A percentile compares a stretch with the other conserved stretches of the same genome.
These are phyloP conservation scores for Heliocidaris tuberculata DNA, from an alignment of 35 echinoderm and acorn worm genomes.

Conservation along the genomic window DNA sequence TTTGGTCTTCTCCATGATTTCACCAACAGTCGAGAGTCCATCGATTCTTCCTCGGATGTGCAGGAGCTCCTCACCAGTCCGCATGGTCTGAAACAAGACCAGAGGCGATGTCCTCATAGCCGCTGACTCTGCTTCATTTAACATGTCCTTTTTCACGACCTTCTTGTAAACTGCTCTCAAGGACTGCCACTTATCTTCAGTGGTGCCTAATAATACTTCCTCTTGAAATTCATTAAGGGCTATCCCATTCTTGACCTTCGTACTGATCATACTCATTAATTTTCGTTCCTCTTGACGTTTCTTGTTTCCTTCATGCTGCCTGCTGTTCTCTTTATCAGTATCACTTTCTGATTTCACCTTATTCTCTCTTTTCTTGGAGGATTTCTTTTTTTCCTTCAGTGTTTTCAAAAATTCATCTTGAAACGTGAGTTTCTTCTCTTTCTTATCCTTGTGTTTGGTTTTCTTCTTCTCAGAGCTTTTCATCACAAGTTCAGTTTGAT, in stretches of 20 bases:
- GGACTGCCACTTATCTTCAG: background rate
- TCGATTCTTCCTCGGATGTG: slow-evolving; percentile 1
- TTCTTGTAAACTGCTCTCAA: slow-evolving; percentile 23
- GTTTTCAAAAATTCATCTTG: slow-evolving; percentile 3
- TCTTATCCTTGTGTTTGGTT: background rate
- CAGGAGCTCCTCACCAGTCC: background rate
- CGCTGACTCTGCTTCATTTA: background rate
- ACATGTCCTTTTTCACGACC: background rate
- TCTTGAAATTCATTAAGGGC: background rate
- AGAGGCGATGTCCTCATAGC: slow-evolving; percentile 10
- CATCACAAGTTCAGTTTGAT: background rate
- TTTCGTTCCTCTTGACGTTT: background rate
- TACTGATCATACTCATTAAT: background rate
- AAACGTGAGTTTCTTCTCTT: background rate
- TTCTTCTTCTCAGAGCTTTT: slow-evolving; percentile 8
- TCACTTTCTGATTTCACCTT: background rate
- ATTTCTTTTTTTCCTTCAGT: background rate
- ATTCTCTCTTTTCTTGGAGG: background rate
- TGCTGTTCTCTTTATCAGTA: background rate
- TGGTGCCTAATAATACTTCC: background rate
- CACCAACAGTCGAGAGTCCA: background rate
- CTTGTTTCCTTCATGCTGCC: background rate
- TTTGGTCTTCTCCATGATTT: background rate
- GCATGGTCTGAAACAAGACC: background rate
- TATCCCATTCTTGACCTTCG: slow-evolving; percentile 9